Percentiles rank a stretch among this genome's conserved stretches.
phyloP scores from a whole-genome alignment of 2,888 invertebrate species.

The Lobophora halterata region DNA sequence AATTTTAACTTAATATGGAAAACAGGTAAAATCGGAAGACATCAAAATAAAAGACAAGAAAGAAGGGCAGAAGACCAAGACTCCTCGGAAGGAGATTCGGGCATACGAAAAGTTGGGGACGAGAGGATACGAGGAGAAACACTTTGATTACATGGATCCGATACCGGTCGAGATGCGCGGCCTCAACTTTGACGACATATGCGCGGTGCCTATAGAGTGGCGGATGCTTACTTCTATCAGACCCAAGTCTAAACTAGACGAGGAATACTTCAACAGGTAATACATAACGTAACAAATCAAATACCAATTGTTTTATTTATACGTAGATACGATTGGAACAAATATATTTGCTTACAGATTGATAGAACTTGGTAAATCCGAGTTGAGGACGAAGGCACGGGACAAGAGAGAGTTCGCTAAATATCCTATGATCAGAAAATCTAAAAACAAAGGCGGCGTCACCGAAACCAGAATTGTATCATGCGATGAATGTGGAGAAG shows the following conservation, averaged over 20 bases:
- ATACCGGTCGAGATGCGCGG: constrained; percentile 90
- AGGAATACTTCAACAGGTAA: constrained; percentile 91
- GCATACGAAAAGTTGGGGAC: constrained; percentile 82
- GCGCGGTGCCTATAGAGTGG: constrained; percentile 94
- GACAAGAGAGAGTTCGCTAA: constrained; percentile 85
- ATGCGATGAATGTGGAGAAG: constrained; percentile 91
- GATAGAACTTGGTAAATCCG: constrained; percentile 90
- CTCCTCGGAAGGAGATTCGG: constrained; percentile 86
- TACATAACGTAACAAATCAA: not conserved
- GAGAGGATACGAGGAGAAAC: constrained; percentile 80
- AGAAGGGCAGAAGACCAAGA: constrained; percentile 87
- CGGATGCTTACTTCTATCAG: constrained; percentile 94
- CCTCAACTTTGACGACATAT: constrained; percentile 88
- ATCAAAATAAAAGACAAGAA: constrained; percentile 86
- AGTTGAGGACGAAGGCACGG: constrained; percentile 85
- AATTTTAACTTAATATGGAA: constrained; percentile 23
- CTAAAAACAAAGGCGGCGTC: constrained; percentile 91
- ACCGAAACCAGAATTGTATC: constrained; percentile 88
- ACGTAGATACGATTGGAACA: no score
- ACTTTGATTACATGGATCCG: constrained; percentile 84
- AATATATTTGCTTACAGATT: constrained; percentile 80
- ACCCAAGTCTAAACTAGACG: constrained; percentile 91
- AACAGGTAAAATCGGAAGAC: constrained; percentile 86
- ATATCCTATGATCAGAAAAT: constrained; percentile 85
- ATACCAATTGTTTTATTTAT: not conserved